Conservation (phyloP, 2,797 vertebrate genomes). For the Dromococcyx pavoninus region DNA sequence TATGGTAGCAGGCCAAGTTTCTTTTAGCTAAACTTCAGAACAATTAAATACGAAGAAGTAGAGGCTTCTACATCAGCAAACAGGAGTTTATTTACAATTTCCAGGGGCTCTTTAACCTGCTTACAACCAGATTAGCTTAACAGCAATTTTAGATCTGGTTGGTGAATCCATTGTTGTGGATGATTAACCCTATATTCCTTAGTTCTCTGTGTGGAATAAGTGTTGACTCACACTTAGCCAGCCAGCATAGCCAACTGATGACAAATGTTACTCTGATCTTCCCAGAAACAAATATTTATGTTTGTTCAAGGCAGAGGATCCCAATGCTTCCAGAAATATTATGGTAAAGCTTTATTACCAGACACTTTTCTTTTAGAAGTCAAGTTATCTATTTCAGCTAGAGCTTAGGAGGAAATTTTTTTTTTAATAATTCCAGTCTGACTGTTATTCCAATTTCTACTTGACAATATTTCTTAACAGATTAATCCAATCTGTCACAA, state of each 20-base stretch:
- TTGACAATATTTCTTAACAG: not conserved
- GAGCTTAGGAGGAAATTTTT: not conserved
- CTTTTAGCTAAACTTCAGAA: too few relatives aligned
- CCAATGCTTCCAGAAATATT: not conserved
- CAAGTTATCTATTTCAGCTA: not conserved
- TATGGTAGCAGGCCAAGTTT: not conserved
- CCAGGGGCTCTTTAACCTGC: not conserved
- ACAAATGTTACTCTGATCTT: not conserved
- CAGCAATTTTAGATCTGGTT: not conserved
- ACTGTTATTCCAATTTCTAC: not conserved
- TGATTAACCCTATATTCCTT: not conserved
- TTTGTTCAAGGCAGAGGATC: not conserved
- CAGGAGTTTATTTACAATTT: too few relatives aligned
- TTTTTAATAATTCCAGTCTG: not conserved
- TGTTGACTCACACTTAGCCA: not conserved
- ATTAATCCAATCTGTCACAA: not conserved
- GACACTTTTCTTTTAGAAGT: not conserved
- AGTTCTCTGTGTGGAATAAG: not conserved
- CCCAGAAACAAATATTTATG: not conserved
- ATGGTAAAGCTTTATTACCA: not conserved
- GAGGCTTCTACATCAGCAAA: not conserved
- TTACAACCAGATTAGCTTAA: not conserved
- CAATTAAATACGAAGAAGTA: too few relatives aligned
- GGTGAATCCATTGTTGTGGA: not conserved
- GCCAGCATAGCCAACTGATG: not conserved